A percentile compares a stretch with the other conserved stretches of the same genome.
Evolutionary conservation across 1,140 invertebrate species (phyloP).

Genomic region (Drepana arcuata): DNA sequence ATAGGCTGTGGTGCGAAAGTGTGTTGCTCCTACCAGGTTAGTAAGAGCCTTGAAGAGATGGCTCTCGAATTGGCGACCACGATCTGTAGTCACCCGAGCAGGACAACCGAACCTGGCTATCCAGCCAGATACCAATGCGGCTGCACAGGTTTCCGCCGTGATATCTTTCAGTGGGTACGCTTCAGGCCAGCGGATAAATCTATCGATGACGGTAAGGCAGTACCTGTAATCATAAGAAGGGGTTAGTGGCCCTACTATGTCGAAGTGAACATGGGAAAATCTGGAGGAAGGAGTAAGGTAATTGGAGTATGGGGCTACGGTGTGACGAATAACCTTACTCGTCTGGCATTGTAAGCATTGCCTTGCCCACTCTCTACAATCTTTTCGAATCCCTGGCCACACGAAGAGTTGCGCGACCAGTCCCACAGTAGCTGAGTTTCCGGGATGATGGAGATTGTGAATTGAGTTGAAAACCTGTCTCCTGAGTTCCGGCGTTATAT

Average conservation of each 20-base stretch:
- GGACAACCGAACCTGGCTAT: slow-evolving; percentile 43
- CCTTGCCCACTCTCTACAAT: slow-evolving; percentile 27
- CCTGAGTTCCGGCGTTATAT: slow-evolving; percentile 20
- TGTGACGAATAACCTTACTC: slow-evolving; percentile 19
- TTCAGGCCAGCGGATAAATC: slow-evolving; percentile 38
- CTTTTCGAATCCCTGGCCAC: slow-evolving; percentile 48
- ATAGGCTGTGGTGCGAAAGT: slow-evolving; percentile 45
- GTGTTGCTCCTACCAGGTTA: slow-evolving; percentile 3
- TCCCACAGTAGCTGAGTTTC: slow-evolving; percentile 26
- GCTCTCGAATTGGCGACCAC: slow-evolving; percentile 36
- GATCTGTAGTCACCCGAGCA: slow-evolving; percentile 35
- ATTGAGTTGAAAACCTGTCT: slow-evolving; percentile 27
- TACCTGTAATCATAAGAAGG: slow-evolving; percentile 19
- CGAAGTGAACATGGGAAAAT: slow-evolving; percentile 30
- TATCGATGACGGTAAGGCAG: slow-evolving; percentile 29
- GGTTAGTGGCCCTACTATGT: slow-evolving; percentile 41
- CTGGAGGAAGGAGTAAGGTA: slow-evolving; percentile 15
- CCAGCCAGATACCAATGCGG: slow-evolving; percentile 34
- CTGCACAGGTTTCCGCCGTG: slow-evolving; percentile 36
- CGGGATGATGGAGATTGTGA: slow-evolving; percentile 41
- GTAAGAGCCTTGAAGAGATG: slow-evolving; percentile 11
- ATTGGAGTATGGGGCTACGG: slow-evolving; percentile 13
- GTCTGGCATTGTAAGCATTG: slow-evolving; percentile 14
- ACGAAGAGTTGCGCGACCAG: slow-evolving; percentile 46
- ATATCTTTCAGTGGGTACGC: slow-evolving; percentile 27